Percentiles rank a stretch among this genome's conserved stretches.
Conservation (phyloP, 2,113 vertebrate species). For the Platysteira castanea region DNA sequence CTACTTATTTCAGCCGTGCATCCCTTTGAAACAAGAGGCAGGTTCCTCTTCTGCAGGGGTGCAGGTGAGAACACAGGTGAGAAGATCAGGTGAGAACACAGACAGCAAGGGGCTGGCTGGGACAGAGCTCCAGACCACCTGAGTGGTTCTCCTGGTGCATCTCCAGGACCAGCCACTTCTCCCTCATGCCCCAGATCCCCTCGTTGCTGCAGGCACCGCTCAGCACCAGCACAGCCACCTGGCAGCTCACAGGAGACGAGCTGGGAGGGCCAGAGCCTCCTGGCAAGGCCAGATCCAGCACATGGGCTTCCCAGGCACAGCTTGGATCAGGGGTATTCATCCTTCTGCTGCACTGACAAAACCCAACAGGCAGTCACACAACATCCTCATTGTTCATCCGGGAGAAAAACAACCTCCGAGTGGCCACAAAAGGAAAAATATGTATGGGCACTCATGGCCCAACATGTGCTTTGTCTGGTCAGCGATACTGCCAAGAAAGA, state of each 20-base stretch:
- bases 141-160: background rate
- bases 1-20: background rate
- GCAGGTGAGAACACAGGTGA: too few relatives aligned
- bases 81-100: background rate
- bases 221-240: background rate
- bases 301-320: background rate
- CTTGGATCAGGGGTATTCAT: background rate
- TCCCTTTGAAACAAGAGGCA: background rate
- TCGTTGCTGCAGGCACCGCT: background rate
- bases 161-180: fast-evolving
- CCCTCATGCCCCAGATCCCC: too few relatives aligned
- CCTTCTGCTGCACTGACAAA: background rate
- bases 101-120: background rate
- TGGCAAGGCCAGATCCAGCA: background rate
- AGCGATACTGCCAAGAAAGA: constrained; percentile 1
- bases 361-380: constrained; percentile 5
- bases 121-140: background rate
- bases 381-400: background rate
- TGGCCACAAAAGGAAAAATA: background rate
- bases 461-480: constrained; percentile 38
- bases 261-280: background rate
- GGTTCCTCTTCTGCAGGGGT: background rate
- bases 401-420: background rate
- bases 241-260: background rate
- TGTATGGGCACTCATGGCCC: background rate